Percentiles rank a stretch among this genome's conserved stretches.
These are phyloP conservation scores for Autographa pulchrina DNA, from an alignment of 2,888 invertebrate genomes.

Conservation along the genomic window DNA sequence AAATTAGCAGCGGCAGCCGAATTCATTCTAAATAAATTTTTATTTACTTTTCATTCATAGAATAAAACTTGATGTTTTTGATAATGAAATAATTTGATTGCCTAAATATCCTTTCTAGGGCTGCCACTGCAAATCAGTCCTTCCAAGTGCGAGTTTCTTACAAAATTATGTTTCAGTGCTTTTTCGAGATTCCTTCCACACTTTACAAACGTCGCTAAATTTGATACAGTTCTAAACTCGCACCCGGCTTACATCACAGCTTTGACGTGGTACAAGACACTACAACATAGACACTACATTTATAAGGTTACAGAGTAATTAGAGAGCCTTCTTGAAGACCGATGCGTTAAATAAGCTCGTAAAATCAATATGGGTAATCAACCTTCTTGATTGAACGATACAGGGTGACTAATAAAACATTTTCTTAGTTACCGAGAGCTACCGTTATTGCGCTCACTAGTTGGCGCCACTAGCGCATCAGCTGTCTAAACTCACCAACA, in stretches of 20 bases:
- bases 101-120: constrained; percentile 2
- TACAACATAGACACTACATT: constrained; percentile 2
- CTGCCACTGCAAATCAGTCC: constrained; percentile 4
- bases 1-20: constrained; percentile 2
- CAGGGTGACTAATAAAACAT: neutral
- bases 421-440: too few species aligned
- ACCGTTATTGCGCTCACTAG: too few species aligned
- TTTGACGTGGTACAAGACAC: constrained; percentile 4
- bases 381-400: neutral
- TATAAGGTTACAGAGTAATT: neutral
- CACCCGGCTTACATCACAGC: constrained; percentile 1
- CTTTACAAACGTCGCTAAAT: neutral
- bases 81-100: neutral
- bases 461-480: too few species aligned
- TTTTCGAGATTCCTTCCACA: too few species aligned
- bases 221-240: neutral
- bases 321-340: neutral
- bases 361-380: too few species aligned
- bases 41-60: neutral
- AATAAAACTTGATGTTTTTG: neutral
- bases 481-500: too few species aligned
- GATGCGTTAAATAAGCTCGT: neutral
- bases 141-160: constrained; percentile 1
- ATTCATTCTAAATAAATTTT: neutral
- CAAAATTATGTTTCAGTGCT: neutral